phyloP scores from a whole-genome alignment of 2,797 vertebrate genomes.

The Myotis pilosus region DNA sequence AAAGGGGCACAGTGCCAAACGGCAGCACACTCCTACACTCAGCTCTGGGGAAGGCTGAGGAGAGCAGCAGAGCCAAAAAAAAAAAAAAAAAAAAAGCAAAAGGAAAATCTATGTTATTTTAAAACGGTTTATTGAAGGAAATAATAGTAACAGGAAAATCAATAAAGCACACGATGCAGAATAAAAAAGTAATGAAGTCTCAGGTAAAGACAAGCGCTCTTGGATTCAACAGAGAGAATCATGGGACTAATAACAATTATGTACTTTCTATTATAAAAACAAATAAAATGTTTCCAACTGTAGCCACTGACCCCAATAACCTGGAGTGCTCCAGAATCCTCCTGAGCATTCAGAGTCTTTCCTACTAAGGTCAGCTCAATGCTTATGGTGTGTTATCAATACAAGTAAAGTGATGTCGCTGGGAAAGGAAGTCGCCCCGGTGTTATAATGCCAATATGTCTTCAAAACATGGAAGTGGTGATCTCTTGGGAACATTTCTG shows the following conservation, averaged over 20 bases:
- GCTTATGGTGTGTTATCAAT: slow-evolving; percentile 65
- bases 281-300: slow-evolving; percentile 72
- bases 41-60: neutral
- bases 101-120: slow-evolving; percentile 60
- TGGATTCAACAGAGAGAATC: slow-evolving; percentile 62
- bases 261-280: slow-evolving; percentile 70
- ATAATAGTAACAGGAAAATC: slow-evolving; percentile 72
- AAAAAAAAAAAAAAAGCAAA: neutral
- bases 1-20: neutral
- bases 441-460: slow-evolving; percentile 60
- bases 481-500: slow-evolving; percentile 31
- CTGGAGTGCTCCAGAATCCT: slow-evolving; percentile 38
- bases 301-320: slow-evolving; percentile 59
- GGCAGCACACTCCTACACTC: neutral
- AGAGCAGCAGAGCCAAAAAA: neutral
- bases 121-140: slow-evolving; percentile 66
- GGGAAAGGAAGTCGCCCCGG: slow-evolving; percentile 61
- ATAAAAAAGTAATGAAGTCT: slow-evolving; percentile 67
- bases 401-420: slow-evolving; percentile 55
- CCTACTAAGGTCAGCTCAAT: neutral
- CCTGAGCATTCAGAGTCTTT: slow-evolving; percentile 14
- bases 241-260: slow-evolving; percentile 74
- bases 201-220: slow-evolving; percentile 22
- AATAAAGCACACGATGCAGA: slow-evolving; percentile 65
- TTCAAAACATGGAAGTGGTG: slow-evolving; percentile 1